These are phyloP conservation scores for Neosalanx taihuensis DNA, from an alignment of 2,797 vertebrate species.

Conservation along the genomic window DNA sequence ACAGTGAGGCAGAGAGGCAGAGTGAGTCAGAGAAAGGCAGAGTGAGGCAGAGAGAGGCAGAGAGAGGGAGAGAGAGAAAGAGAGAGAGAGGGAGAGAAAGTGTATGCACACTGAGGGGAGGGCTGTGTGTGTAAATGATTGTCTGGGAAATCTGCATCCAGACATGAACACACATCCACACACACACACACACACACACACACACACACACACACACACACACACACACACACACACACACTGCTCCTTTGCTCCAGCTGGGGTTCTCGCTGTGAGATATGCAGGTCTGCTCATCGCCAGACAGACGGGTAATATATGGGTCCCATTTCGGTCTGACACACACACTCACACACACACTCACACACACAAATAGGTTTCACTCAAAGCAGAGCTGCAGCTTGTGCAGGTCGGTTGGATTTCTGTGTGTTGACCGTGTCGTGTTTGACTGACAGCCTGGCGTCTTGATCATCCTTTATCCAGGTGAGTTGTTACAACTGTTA, in stretches of 20 bases:
- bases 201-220: constrained; percentile 22
- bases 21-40: background rate
- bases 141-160: constrained; percentile 60
- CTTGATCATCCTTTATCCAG: constrained; percentile 1
- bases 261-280: constrained; percentile 64
- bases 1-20: background rate
- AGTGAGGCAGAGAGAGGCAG: constrained; percentile 29
- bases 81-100: background rate
- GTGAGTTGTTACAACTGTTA: background rate
- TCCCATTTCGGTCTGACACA: constrained; percentile 44
- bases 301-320: constrained; percentile 64
- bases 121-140: constrained; percentile 48
- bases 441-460: constrained; percentile 25
- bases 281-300: constrained; percentile 61
- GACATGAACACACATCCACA: constrained; percentile 4
- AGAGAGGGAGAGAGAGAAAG: constrained; percentile 3
- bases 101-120: background rate
- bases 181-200: background rate
- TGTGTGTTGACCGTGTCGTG: constrained; percentile 9
- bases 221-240: constrained; percentile 31
- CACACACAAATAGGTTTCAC: constrained; percentile 42
- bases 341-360: constrained; percentile 40
- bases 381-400: constrained; percentile 44
- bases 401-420: constrained; percentile 44
- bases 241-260: constrained; percentile 60